Conservation (phyloP, 2,797 vertebrate genomes). For the Decapterus maruadsi region DNA sequence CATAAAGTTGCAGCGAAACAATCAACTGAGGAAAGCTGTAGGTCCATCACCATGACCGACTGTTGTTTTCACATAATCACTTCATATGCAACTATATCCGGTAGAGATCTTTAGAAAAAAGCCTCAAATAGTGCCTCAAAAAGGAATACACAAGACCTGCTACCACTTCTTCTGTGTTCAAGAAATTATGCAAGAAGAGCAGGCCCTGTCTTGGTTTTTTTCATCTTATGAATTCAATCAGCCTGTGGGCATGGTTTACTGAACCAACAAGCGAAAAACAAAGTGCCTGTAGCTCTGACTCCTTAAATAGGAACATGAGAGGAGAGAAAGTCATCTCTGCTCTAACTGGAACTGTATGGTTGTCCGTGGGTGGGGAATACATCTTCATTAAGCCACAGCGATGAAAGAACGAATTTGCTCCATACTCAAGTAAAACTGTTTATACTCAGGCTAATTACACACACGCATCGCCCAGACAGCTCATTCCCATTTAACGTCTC, state of each 20-base stretch:
- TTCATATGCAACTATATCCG: background rate
- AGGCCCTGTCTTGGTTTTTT: conserved; percentile 5
- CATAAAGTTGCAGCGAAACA: background rate
- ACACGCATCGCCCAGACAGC: background rate
- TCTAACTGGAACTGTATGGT: conserved; percentile 55
- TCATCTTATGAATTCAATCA: conserved; percentile 53
- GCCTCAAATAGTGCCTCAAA: background rate
- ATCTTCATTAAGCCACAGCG: conserved; percentile 46
- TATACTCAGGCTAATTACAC: conserved; percentile 27
- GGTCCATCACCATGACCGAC: background rate
- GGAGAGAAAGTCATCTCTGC: conserved; percentile 41
- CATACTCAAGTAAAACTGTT: conserved; percentile 8
- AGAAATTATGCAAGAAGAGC: conserved; percentile 6
- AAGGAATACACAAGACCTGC: background rate
- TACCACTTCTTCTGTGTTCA: background rate
- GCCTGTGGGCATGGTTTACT: conserved; percentile 58
- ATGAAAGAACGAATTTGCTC: conserved; percentile 7
- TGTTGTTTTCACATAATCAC: background rate
- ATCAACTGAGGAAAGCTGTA: background rate
- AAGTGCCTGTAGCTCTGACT: conserved; percentile 50
- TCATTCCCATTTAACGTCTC: background rate
- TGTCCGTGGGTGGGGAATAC: conserved; percentile 29
- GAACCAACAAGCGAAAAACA: conserved; percentile 66
- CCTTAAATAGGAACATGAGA: conserved; percentile 72
- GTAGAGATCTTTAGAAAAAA: background rate